Conservation (phyloP, 2,113 vertebrate genomes). For the Coracopsis vasa region DNA sequence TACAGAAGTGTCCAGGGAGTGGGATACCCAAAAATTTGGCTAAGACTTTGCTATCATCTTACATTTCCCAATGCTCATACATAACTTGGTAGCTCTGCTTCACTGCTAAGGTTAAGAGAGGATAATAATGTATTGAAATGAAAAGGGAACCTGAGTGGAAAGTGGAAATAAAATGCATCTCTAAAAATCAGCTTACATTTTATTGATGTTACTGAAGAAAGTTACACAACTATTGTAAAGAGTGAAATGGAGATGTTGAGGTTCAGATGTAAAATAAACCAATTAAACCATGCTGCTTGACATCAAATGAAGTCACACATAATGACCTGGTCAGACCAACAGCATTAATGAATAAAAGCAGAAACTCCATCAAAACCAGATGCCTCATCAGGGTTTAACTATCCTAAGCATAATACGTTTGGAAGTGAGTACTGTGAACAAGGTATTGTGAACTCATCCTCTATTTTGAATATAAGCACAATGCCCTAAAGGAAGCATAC, state of each 20-base stretch:
- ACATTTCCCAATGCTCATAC: neutral
- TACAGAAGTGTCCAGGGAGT: neutral
- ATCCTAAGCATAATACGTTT: neutral
- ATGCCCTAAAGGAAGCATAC: neutral
- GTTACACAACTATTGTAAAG: neutral
- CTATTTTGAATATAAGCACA: neutral
- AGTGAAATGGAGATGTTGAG: neutral
- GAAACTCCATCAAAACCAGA: constrained; percentile 56
- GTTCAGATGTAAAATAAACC: constrained; percentile 34
- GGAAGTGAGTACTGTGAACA: neutral
- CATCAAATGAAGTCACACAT: neutral
- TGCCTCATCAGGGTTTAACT: constrained; percentile 10
- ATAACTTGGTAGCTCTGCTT: constrained; percentile 14
- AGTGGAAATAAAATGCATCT: neutral
- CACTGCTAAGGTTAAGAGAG: neutral
- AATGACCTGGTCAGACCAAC: constrained; percentile 40
- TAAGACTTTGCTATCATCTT: neutral
- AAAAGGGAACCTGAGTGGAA: neutral
- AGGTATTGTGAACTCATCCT: neutral
- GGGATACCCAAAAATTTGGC: neutral
- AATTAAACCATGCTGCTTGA: neutral
- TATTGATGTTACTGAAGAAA: neutral
- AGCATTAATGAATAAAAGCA: constrained; percentile 1
- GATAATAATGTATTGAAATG: neutral
- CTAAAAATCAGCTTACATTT: neutral